Percentiles rank a stretch among this genome's conserved stretches.
These are phyloP conservation scores for Encarsia formosa DNA, from an alignment of 2,888 invertebrate species.

Conservation along the genomic window DNA sequence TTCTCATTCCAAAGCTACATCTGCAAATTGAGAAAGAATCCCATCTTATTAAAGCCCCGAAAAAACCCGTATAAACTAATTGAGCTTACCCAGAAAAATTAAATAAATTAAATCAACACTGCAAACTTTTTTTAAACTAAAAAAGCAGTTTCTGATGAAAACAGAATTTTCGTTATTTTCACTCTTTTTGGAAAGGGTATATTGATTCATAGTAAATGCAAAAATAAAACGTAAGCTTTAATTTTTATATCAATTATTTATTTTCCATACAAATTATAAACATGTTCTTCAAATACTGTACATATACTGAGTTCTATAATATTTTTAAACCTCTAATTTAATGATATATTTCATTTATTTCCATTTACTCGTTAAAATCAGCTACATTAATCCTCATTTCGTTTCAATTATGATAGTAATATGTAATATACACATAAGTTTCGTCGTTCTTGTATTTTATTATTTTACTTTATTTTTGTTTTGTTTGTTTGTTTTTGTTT, in stretches of 20 bases:
- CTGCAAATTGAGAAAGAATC: no score
- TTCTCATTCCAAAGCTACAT: no score
- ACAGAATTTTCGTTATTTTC: no score
- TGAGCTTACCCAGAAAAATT: no score
- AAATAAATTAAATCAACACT: no score
- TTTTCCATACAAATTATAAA: slow-evolving; percentile 79
- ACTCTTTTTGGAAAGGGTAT: no score
- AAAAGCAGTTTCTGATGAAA: no score
- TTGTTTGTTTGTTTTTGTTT: no score
- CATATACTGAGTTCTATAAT: slow-evolving; percentile 56
- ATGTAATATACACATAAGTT: slow-evolving; percentile 49
- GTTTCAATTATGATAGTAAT: slow-evolving; percentile 47
- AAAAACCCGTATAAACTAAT: no score
- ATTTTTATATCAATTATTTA: slow-evolving; percentile 51
- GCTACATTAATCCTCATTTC: slow-evolving; percentile 51
- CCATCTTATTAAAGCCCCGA: no score
- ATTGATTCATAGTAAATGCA: not conserved
- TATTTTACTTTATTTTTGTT: no score
- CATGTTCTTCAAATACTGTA: slow-evolving; percentile 80
- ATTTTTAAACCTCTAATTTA: slow-evolving; percentile 53
- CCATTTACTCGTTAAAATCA: slow-evolving; percentile 50
- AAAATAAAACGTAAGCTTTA: not conserved
- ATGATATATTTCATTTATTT: slow-evolving; percentile 53
- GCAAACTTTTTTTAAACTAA: no score
- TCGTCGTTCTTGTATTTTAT: slow-evolving; percentile 32